These are phyloP conservation scores for Paguma larvata DNA, from an alignment of 2,797 vertebrate species.

Conservation along the genomic window DNA sequence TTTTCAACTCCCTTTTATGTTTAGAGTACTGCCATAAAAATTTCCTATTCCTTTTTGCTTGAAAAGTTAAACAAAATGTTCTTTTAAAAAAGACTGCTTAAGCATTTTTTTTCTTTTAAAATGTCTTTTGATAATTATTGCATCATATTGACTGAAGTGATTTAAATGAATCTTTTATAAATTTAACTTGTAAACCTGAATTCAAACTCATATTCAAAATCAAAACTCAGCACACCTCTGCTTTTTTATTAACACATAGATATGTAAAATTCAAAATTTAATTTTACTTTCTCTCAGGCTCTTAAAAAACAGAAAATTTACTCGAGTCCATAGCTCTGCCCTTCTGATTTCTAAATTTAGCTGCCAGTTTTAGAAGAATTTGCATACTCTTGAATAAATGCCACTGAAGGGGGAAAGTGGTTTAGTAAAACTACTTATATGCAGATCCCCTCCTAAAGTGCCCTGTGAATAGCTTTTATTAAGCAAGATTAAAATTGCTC, in stretches of 20 bases:
- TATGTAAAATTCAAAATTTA: conserved; percentile 66
- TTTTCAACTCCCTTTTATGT: conserved; percentile 27
- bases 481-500: conserved; percentile 89
- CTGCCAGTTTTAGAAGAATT: conserved; percentile 84
- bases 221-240: conserved; percentile 48
- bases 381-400: conserved; percentile 87
- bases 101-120: conserved; percentile 31
- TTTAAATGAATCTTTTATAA: conserved; percentile 56
- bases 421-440: conserved; percentile 88
- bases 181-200: conserved; percentile 62
- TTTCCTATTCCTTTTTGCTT: background rate
- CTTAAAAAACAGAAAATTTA: conserved; percentile 74
- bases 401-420: conserved; percentile 84
- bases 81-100: background rate
- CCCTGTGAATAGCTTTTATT: conserved; percentile 87
- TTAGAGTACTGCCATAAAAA: conserved; percentile 14
- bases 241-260: conserved; percentile 75
- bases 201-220: conserved; percentile 52
- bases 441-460: conserved; percentile 87
- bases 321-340: conserved; percentile 83
- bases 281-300: conserved; percentile 73
- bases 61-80: conserved; percentile 45
- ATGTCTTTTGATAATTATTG: conserved; percentile 24
- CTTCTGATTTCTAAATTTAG: conserved; percentile 87
- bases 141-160: conserved; percentile 59